These are phyloP conservation scores for Zoroaster sp. DNA, from an alignment of 53 echinoderm and acorn worm genomes.

Conservation along the genomic window DNA sequence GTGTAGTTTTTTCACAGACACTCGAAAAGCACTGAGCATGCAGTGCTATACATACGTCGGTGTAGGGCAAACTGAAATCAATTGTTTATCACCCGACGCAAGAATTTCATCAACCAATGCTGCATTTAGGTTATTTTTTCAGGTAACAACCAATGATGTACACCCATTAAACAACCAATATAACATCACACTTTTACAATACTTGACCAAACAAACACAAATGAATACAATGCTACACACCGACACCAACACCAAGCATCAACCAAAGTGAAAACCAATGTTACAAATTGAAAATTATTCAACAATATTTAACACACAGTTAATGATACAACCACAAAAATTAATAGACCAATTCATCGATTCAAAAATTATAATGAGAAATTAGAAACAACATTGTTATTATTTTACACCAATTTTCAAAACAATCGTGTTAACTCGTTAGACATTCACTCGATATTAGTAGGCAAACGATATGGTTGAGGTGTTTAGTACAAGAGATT, in stretches of 20 bases:
- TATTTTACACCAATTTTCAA: not conserved
- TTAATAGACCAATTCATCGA: not conserved
- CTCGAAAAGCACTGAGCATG: no score
- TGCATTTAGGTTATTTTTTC: no score
- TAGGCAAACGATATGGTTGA: not conserved
- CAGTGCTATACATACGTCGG: no score
- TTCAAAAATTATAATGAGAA: not conserved
- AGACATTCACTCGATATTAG: not conserved
- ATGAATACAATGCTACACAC: not conserved
- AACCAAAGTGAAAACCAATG: not conserved
- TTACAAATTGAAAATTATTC: not conserved
- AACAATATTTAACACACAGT: not conserved
- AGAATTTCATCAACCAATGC: no score
- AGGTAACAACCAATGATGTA: no score
- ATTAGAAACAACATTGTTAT: not conserved
- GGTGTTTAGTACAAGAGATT: conserved; percentile 28
- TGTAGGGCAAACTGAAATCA: no score
- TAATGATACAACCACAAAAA: not conserved
- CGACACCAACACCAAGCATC: not conserved
- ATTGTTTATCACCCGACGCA: no score
- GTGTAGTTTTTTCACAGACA: no score
- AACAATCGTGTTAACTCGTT: not conserved
- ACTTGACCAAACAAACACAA: not conserved
- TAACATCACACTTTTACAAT: not conserved
- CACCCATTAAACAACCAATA: not conserved